These are phyloP conservation scores for Cheilosia scutellata DNA, from an alignment of 2,888 invertebrate genomes.

Conservation along the genomic window DNA sequence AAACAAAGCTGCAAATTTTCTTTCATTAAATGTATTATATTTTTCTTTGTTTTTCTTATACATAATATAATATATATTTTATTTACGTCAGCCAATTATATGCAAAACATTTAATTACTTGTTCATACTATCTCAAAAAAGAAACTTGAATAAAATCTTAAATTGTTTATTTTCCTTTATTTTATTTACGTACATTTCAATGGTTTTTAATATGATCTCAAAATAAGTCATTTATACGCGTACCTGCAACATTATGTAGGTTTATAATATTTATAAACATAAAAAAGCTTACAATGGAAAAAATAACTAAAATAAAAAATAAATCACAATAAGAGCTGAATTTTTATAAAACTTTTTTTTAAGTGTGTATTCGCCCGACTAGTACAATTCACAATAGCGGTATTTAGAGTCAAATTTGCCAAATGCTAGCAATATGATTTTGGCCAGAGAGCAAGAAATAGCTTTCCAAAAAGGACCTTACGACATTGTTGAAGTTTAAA, in stretches of 20 bases:
- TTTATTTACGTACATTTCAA: conserved; percentile 19
- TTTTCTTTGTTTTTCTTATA: conserved; percentile 41
- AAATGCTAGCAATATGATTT: too few species aligned
- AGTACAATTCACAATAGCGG: too few species aligned
- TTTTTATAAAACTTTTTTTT: conserved; percentile 37
- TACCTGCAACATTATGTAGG: neutral
- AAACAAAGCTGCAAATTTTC: neutral
- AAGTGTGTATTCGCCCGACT: neutral
- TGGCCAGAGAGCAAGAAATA: too few species aligned
- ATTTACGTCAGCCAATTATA: conserved; percentile 29
- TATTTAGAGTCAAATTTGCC: too few species aligned
- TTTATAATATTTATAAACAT: neutral
- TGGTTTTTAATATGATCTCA: conserved; percentile 10
- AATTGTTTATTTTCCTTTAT: conserved; percentile 1
- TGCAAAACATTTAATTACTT: conserved; percentile 14
- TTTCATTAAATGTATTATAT: conserved; percentile 62
- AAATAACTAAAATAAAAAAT: conserved; percentile 49
- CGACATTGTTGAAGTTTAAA: too few species aligned
- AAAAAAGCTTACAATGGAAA: conserved; percentile 32
- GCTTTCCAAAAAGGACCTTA: too few species aligned
- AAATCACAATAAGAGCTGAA: conserved; percentile 74
- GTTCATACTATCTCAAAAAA: conserved; percentile 22
- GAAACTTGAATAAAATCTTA: conserved; percentile 29
- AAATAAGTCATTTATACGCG: conserved; percentile 10
- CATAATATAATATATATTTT: conserved; percentile 55